A percentile compares a stretch with the other conserved stretches of the same genome.
These are phyloP conservation scores for Axis porcinus DNA, from an alignment of 2,113 vertebrate genomes.

Conservation along the genomic window DNA sequence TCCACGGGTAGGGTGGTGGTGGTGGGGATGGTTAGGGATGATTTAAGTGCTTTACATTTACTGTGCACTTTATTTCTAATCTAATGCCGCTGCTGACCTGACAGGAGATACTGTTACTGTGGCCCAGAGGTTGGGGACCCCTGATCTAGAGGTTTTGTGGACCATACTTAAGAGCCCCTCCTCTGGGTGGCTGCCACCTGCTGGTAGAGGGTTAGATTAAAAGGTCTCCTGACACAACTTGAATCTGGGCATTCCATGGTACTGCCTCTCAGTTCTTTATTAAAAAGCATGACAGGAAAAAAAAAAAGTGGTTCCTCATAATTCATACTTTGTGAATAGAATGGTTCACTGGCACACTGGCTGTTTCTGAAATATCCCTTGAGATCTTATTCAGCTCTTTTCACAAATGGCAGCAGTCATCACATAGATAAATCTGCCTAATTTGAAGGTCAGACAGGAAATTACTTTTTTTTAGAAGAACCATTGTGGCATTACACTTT, in stretches of 20 bases:
- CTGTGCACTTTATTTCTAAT: neutral
- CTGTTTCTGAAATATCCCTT: neutral
- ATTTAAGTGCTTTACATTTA: neutral
- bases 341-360: neutral
- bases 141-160: neutral
- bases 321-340: neutral
- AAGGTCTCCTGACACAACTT: neutral
- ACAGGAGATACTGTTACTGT: neutral
- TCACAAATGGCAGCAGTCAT: neutral
- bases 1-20: neutral
- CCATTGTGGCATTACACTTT: neutral
- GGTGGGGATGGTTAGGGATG: neutral
- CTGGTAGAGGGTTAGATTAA: neutral
- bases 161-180: neutral
- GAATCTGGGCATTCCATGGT: neutral
- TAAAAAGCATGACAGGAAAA: neutral
- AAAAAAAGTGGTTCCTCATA: neutral
- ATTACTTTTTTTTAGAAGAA: constrained; percentile 2
- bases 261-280: neutral
- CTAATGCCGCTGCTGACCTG: neutral
- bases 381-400: neutral
- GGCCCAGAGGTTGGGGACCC: neutral
- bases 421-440: neutral
- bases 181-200: neutral
- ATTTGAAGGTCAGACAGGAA: constrained; percentile 16